Conservation (phyloP, 2,113 vertebrate genomes). For the Grallaria varia region DNA sequence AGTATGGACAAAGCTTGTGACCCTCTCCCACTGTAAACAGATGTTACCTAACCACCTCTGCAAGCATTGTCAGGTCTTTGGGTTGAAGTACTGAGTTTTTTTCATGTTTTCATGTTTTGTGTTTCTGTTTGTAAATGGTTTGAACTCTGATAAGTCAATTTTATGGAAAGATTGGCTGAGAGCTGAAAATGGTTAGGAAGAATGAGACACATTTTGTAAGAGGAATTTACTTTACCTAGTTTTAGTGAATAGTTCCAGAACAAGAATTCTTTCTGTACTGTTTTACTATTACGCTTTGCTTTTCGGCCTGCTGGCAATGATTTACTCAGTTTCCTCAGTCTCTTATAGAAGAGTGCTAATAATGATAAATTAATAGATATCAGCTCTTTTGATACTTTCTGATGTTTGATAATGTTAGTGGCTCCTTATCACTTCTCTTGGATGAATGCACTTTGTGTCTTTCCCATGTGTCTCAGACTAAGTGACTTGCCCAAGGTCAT, state of each 20-base stretch:
- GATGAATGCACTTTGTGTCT: neutral
- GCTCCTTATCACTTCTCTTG: neutral
- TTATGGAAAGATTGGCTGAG: neutral
- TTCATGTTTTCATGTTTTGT: neutral
- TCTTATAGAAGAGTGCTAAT: neutral
- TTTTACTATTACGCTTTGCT: neutral
- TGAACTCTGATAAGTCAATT: neutral
- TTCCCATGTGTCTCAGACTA: fast-evolving
- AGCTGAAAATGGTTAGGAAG: neutral
- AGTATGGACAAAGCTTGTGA: neutral
- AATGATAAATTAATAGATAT: neutral
- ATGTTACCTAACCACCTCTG: neutral
- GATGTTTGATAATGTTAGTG: neutral
- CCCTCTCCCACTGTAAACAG: neutral
- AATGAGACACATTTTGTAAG: neutral
- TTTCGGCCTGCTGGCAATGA: neutral
- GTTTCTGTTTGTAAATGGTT: neutral
- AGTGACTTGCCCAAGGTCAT: neutral
- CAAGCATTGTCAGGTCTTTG: neutral
- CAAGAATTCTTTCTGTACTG: neutral
- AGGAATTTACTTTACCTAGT: neutral
- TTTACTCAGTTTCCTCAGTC: neutral
- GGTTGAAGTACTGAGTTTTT: neutral
- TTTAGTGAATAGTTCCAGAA: neutral
- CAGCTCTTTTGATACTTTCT: neutral